These are phyloP conservation scores for Reticulitermes speratus DNA, from an alignment of 1,140 invertebrate genomes.

Conservation along the genomic window DNA sequence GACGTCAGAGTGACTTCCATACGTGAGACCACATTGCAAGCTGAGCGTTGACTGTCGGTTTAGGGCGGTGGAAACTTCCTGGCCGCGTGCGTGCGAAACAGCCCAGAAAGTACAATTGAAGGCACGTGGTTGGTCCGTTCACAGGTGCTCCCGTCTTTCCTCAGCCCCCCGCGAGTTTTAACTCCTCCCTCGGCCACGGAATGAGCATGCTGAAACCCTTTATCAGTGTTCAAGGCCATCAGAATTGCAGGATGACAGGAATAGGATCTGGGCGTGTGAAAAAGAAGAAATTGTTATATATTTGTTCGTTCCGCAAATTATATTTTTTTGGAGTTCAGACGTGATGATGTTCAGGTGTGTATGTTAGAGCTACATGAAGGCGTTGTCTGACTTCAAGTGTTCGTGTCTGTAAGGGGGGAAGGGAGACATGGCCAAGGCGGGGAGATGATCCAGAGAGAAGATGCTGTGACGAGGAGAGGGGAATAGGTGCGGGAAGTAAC, in stretches of 20 bases:
- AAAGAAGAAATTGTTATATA: not conserved
- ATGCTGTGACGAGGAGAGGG: not conserved
- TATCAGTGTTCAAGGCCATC: not conserved
- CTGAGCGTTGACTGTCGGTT: not conserved
- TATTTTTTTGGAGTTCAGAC: not conserved
- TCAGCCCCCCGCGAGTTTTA: not conserved
- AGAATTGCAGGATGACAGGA: not conserved
- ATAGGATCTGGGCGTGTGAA: not conserved
- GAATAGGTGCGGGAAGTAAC: not conserved
- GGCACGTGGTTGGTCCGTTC: conserved; percentile 32
- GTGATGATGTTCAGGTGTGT: not conserved
- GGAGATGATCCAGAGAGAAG: not conserved
- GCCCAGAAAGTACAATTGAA: not conserved
- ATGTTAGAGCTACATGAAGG: not conserved
- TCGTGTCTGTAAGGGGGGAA: not conserved
- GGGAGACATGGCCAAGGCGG: not conserved
- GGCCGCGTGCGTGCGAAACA: not conserved
- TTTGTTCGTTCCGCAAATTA: not conserved
- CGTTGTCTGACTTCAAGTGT: not conserved
- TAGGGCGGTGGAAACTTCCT: not conserved
- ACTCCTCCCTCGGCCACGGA: conserved; percentile 25
- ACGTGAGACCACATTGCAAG: not conserved
- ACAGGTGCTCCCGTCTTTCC: conserved; percentile 28
- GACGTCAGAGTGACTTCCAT: too few relatives aligned
- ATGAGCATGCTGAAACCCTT: conserved; percentile 20